Percentiles rank a stretch among this genome's conserved stretches.
phyloP scores from a whole-genome alignment of 2,113 vertebrate species.

The Microtus oregoni region DNA sequence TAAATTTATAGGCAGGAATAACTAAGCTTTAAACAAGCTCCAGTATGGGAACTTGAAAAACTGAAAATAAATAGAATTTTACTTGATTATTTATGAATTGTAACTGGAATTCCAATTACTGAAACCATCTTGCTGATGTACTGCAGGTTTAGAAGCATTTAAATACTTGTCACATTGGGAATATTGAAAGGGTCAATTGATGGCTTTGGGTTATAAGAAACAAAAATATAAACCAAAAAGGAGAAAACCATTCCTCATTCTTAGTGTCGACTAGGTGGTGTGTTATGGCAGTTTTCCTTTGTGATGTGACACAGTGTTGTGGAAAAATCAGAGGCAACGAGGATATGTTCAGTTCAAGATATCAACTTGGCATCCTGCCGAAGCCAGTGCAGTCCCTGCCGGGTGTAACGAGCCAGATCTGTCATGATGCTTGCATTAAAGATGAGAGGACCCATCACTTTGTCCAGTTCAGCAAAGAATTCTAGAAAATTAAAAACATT shows the following conservation, averaged over 20 bases:
- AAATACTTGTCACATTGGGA: slow-evolving; percentile 86
- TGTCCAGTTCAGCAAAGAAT: slow-evolving; percentile 98
- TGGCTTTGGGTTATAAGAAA: slow-evolving; percentile 75
- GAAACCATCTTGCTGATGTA: slow-evolving; percentile 81
- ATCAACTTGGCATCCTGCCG: slow-evolving; percentile 95
- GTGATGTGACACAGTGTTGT: slow-evolving; percentile 95
- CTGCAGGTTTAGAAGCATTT: slow-evolving; percentile 86
- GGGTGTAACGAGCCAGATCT: slow-evolving; percentile 97
- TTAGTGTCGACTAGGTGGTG: slow-evolving; percentile 87
- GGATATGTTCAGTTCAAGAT: slow-evolving; percentile 85
- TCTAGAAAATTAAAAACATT: slow-evolving; percentile 88
- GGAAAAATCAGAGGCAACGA: slow-evolving; percentile 90
- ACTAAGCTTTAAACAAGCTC: slow-evolving; percentile 85
- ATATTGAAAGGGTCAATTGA: slow-evolving; percentile 82
- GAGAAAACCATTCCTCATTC: slow-evolving; percentile 86
- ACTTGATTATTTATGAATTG: slow-evolving; percentile 83
- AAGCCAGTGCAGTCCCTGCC: slow-evolving; percentile 98
- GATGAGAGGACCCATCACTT: slow-evolving; percentile 97
- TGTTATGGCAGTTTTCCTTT: slow-evolving; percentile 92
- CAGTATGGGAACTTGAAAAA: slow-evolving; percentile 81
- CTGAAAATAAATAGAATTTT: slow-evolving; percentile 91
- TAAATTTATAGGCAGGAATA: slow-evolving; percentile 86
- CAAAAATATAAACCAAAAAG: slow-evolving; percentile 82
- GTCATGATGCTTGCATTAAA: slow-evolving; percentile 99
- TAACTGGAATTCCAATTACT: slow-evolving; percentile 86